Evolutionary conservation across 1,140 invertebrate genomes (phyloP).

Genomic region (Aphaenogaster rudis): DNA sequence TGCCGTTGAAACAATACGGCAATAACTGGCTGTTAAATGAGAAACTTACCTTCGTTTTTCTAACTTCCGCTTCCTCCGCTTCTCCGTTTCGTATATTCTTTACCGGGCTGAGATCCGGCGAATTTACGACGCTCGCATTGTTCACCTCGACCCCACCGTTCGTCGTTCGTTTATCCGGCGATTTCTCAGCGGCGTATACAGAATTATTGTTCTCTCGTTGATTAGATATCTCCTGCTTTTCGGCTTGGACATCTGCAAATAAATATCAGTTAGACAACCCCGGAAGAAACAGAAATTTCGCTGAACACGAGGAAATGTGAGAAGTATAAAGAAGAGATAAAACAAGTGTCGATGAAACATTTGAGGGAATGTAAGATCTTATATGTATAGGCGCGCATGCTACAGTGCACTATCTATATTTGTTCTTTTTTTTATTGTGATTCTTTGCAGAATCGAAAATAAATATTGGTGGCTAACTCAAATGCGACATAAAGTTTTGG

Average conservation of each 20-base stretch:
- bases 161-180: constrained; percentile 74
- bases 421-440: background rate
- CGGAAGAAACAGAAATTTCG: constrained; percentile 8
- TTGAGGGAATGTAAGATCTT: constrained; percentile 32
- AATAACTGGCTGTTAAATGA: background rate
- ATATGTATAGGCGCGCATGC: constrained; percentile 66
- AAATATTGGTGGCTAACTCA: background rate
- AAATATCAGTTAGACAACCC: constrained; percentile 48
- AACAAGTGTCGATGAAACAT: constrained; percentile 49
- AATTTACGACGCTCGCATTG: constrained; percentile 76
- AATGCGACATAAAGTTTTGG: background rate
- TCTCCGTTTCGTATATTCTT: constrained; percentile 81
- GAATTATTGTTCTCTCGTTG: constrained; percentile 84
- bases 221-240: constrained; percentile 68
- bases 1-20: background rate
- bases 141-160: constrained; percentile 75
- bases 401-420: constrained; percentile 58
- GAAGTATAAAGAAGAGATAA: constrained; percentile 26
- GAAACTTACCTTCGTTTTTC: constrained; percentile 80
- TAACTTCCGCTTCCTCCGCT: constrained; percentile 79
- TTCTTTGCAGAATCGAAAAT: constrained; percentile 2
- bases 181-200: constrained; percentile 75
- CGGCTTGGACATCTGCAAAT: constrained; percentile 80
- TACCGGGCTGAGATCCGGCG: constrained; percentile 80
- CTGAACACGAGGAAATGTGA: constrained; percentile 15